Evolutionary conservation across 2,888 invertebrate species (phyloP).

Genomic region (Ypsolopha sequella): DNA sequence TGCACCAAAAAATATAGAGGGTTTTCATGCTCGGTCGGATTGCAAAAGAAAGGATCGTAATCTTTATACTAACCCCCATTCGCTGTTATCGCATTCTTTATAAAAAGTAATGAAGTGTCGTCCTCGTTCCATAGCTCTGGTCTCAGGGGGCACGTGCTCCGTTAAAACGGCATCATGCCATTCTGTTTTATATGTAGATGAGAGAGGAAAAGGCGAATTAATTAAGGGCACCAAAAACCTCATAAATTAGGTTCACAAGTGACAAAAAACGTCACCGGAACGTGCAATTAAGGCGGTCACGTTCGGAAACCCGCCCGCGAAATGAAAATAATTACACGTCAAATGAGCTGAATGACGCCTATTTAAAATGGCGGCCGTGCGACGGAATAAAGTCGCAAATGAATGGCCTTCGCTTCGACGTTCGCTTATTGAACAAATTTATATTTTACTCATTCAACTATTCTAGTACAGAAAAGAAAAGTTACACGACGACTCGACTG

Average conservation of each 20-base stretch:
- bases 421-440: background rate
- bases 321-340: conserved; percentile 56
- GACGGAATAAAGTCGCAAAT: conserved; percentile 23
- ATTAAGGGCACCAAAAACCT: conserved; percentile 31
- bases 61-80: background rate
- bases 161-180: background rate
- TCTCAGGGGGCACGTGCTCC: background rate
- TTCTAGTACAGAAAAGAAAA: no score
- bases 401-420: conserved; percentile 24
- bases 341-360: conserved; percentile 54
- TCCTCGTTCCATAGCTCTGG: background rate
- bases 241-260: conserved; percentile 33
- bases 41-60: background rate
- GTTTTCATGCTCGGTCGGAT: background rate
- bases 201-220: conserved; percentile 26
- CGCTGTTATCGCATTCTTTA: background rate
- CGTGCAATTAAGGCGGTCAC: conserved; percentile 17
- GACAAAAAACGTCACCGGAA: conserved; percentile 31
- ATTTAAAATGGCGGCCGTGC: conserved; percentile 34
- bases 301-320: conserved; percentile 34
- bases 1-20: background rate
- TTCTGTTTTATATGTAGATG: conserved; percentile 4
- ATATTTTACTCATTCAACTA: no score
- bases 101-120: background rate
- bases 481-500: no score